Percentiles rank a stretch among this genome's conserved stretches.
Conservation (phyloP, 2,113 vertebrate genomes). For the human (Homo sapiens) region DNA sequence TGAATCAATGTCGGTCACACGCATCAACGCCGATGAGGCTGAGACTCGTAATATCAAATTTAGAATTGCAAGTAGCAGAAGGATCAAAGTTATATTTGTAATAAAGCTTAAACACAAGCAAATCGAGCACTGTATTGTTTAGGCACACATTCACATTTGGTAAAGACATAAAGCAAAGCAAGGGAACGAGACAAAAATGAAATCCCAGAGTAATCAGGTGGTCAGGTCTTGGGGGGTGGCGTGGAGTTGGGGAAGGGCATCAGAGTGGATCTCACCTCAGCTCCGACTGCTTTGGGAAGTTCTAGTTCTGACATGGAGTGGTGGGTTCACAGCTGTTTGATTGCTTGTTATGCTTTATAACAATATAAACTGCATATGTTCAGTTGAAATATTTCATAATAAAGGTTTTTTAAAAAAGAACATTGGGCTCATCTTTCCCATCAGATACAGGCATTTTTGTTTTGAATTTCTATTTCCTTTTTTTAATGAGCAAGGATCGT, state of each 20-base stretch:
- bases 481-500: neutral
- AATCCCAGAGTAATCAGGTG: neutral
- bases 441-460: neutral
- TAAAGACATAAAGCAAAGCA: neutral
- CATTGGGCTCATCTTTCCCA: neutral
- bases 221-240: rapidly evolving
- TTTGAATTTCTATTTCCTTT: neutral
- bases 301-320: neutral
- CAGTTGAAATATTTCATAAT: neutral
- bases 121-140: neutral
- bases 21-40: rapidly evolving
- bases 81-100: neutral
- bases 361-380: neutral
- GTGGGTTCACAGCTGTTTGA: neutral
- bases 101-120: neutral
- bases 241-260: rapidly evolving
- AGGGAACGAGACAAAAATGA: neutral
- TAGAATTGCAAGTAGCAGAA: neutral
- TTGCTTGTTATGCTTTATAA: neutral
- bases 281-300: rapidly evolving
- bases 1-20: rapidly evolving
- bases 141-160: neutral
- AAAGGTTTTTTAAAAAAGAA: neutral
- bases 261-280: too few species aligned
- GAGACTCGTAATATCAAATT: neutral